Base-by-base conservation (phyloP, 2,797 vertebrate genomes). In the Chelidonichthys spinosus region DNA sequence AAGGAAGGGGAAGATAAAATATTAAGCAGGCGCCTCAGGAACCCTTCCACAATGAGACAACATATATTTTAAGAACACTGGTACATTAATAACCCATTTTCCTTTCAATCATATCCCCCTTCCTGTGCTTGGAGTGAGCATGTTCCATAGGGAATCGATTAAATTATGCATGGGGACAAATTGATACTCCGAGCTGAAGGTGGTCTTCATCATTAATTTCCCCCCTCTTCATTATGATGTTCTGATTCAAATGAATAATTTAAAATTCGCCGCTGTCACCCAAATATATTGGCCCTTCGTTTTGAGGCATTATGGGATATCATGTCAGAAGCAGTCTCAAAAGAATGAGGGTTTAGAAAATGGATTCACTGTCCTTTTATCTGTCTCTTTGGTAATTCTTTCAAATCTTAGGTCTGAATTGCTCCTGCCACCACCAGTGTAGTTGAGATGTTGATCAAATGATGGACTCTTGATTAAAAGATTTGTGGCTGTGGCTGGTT, bases 151-250 rank as follows among this genome's bases (percentile, higher is more conserved):
- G 81, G 79, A 85, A 86, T 81, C 67, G 3, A 80, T 82, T 93
- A 59, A 94, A 92, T 93, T 92, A 93, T 92, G 83, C 88, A 92
- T 86, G 80, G 72, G 76, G 80, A 86, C 86, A 92, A 91, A 92
- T 83, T 91, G 81, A 90, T 89, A 85, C 60, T 83, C 75, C 69
- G 76, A 82, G 85, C 72, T 80, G 86, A 90, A 92, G 90, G 88
- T 87, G 82, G 85, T 72, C 76, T 74, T 86, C 73, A 72, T 86
- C 78, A 87, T 90, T 86, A 67, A 91, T 87, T 84, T 78, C 44
- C 14, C 73, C 70, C 58, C 49, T 87, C 83, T 92, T 90, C 86
- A 90, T 94, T 87, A 85, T 78, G 55, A 72, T 83, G 62, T 88
- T 93, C 84, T 89, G 82, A 85, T 83, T 82, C 58, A 62, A 84